Evolutionary conservation across 2,113 vertebrate species (phyloP).

Genomic region (Bambusicola thoracicus): DNA sequence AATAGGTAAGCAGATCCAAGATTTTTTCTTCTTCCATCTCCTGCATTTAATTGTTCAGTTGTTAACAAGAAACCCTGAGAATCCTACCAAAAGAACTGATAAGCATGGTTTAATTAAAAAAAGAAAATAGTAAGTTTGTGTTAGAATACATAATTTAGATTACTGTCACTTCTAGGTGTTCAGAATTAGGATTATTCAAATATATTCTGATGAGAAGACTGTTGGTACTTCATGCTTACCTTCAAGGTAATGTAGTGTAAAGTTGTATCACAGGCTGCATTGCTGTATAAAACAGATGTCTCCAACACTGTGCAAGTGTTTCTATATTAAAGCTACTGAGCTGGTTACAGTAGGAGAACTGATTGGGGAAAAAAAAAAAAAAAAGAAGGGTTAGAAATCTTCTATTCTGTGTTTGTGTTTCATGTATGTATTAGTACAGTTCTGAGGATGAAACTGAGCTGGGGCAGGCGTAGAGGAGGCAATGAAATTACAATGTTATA

Average conservation of each 20-base stretch:
- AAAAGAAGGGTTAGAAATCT: not conserved
- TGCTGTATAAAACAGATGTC: not conserved
- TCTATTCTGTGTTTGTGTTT: not conserved
- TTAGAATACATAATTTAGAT: not conserved
- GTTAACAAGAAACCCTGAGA: slow-evolving; percentile 22
- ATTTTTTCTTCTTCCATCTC: not conserved
- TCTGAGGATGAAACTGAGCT: not conserved
- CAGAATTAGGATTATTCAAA: not conserved
- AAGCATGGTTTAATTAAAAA: not conserved
- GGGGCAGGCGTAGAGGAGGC: not conserved
- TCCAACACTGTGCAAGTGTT: not conserved
- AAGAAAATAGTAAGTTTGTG: not conserved
- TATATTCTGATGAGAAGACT: not conserved
- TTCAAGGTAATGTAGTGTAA: not conserved
- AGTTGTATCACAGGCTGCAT: not conserved
- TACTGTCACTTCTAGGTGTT: not conserved
- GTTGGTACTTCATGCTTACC: not conserved
- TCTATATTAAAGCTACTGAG: not conserved
- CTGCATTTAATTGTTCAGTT: not conserved
- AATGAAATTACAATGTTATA: not conserved
- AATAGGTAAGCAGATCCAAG: not conserved
- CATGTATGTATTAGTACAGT: not conserved
- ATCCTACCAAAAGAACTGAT: not conserved
- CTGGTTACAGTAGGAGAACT: not conserved
- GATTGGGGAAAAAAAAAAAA: not conserved